Base-by-base conservation (phyloP, 2,888 invertebrate species). In the Hyppa rectilinea region DNA sequence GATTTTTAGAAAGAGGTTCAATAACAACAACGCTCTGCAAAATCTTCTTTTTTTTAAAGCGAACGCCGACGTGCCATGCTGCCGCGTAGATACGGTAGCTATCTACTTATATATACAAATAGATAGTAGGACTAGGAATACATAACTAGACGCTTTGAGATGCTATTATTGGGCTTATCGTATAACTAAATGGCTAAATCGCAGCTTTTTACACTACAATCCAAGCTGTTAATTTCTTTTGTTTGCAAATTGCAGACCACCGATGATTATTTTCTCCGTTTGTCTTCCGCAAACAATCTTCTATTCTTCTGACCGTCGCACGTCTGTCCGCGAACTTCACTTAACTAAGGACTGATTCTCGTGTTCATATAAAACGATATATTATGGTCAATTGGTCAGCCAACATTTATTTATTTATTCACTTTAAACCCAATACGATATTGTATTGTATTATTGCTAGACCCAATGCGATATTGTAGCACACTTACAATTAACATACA, bases 101-200 rank as follows among this genome's bases (percentile, higher is more conserved):
- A 14, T 36, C 36, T 12, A 49, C 23, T 4, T 49, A 49, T 6
- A 36, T 2, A n/a, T 12, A 31, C 7, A 9, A 1, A 53, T 29
- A 29, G 49, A n/a, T n/a, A n/a, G n/a, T n/a, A n/a, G n/a, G n/a
- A n/a, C n/a, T 26, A 40, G 12, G 10, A 9, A 10, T 36, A 36
- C 12, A 12, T 12, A 55, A 10, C n/a, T 31, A 55, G 7, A 12
- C 14, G 23, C 12, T 43, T 3, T 34, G 31, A 26, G 67, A 43
- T 49, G 9, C 9, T 38, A 9, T 61, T 43, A 34, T 66, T 66
- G 6, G 12, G 4, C 12, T 53, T 43, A 43, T 67, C 50, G 31
- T 10, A 17, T 34, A 40, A 23, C 14, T 34, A 63, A n/a, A 50
- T 40, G 4, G 26, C 34, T 50, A 64, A 2, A 50, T 17, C 34